phyloP scores from a whole-genome alignment of 2,113 vertebrate genomes.

The Rhabdomys dilectus region DNA sequence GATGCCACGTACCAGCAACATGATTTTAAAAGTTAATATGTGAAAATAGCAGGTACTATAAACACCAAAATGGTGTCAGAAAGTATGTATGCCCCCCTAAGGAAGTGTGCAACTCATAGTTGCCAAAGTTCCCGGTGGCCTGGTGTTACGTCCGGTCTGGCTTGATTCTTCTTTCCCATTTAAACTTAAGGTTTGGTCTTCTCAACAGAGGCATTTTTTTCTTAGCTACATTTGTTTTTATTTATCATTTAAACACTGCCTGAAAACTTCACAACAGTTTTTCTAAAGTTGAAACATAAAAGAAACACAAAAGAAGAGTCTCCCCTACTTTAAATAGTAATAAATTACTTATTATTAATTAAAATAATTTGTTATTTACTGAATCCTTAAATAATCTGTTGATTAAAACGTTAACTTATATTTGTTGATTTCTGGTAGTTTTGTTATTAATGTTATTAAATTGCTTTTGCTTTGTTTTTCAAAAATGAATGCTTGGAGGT shows the following conservation, averaged over 20 bases:
- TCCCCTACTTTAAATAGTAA: neutral
- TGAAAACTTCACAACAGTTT: neutral
- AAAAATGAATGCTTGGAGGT: neutral
- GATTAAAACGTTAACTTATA: slow-evolving; percentile 26
- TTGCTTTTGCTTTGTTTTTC: neutral
- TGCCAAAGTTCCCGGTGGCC: neutral
- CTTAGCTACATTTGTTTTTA: neutral
- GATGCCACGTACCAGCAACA: no score
- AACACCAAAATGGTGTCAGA: neutral
- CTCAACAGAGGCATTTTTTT: neutral
- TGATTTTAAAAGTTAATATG: neutral
- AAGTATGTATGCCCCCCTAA: neutral
- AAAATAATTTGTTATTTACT: slow-evolving; percentile 27
- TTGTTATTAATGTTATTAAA: neutral
- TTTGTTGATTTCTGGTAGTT: slow-evolving; percentile 5
- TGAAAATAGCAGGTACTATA: neutral
- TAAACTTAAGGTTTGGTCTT: neutral
- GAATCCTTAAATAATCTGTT: neutral
- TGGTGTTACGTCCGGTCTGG: neutral
- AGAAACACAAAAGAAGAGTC: neutral
- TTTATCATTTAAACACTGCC: neutral
- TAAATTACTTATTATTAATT: neutral
- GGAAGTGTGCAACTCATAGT: neutral
- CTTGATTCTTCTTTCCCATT: neutral
- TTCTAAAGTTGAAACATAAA: slow-evolving; percentile 33